Base-by-base conservation (phyloP, 2,113 vertebrate species). In the Oxyruncus cristatus region DNA sequence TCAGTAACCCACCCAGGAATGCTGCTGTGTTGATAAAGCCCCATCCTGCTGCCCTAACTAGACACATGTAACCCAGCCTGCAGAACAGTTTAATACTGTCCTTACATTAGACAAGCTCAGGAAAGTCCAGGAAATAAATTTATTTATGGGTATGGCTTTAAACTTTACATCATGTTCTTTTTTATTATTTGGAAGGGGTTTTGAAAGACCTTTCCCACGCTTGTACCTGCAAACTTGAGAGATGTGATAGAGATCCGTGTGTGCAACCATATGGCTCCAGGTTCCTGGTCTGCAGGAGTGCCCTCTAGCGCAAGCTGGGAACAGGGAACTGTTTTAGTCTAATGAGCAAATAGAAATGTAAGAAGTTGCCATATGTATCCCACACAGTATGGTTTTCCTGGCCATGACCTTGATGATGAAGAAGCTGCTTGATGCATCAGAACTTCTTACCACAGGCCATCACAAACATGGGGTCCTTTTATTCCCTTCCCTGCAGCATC, bases 341-440 rank as follows among this genome's bases (percentile, higher is more conserved):
- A 52, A 55, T 0, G 4, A 73, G 39, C 46, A 68, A 53, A 55
- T 0, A 33, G 35, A 80, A 83, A 55, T 41, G 5, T 9, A 84
- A 70, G 37, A 37, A 32, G 8, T 72, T 0, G 0, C 8, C 46
- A 44, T 63, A 6, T 4, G 4, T 61, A 17, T 68, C 33, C 65
- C 9, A 9, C 44, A 14, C 9, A 44, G 49, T 14, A 18, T 1
- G 1, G 27, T 53, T 87, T 74, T 85, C 62, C 23, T 65, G 63
- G 76, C 56, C 39, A 28, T 26, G 12, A 46, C 26, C 59, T 70
- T 44, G 27, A 26, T 9, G 12, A 28, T n/a, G 46, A 28, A 87
- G 63, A 20, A 67, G 35, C 26, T 62, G 27, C 28, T n/a, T 41
- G 32, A 71, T 53, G 39, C 22, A 44, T 41, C 24, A 49, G 10